Conservation (phyloP, 2,113 vertebrate species). For the Tiliqua scincoides region DNA sequence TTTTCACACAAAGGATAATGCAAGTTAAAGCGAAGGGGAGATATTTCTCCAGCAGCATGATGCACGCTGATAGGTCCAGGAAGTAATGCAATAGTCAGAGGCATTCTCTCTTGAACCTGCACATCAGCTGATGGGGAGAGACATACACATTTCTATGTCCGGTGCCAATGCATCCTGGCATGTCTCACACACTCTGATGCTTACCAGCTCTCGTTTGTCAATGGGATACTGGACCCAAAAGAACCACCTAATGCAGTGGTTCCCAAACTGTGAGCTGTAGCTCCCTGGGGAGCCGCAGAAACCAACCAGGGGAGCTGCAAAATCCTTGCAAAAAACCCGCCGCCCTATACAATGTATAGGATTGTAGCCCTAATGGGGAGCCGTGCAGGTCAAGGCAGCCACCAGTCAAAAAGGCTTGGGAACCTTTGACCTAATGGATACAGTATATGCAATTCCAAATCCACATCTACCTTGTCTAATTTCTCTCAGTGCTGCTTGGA, state of each 20-base stretch:
- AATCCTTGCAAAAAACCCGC: no score
- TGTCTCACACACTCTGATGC: background rate
- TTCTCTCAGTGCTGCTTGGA: slow-evolving; percentile 64
- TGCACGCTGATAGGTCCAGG: background rate
- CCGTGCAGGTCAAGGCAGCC: no score
- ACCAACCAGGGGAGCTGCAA: no score
- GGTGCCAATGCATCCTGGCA: slow-evolving; percentile 27
- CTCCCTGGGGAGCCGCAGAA: no score
- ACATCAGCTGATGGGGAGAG: slow-evolving; percentile 47
- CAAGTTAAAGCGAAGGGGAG: slow-evolving; percentile 11
- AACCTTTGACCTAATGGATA: no score
- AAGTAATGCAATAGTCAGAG: background rate
- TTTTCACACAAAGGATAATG: background rate
- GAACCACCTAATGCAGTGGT: no score
- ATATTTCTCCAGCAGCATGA: background rate
- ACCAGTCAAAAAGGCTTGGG: no score
- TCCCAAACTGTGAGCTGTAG: no score
- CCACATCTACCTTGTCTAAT: slow-evolving; percentile 35
- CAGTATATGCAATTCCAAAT: slow-evolving; percentile 57
- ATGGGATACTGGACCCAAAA: slow-evolving; percentile 49
- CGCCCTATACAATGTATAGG: no score
- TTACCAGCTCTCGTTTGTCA: slow-evolving; percentile 46
- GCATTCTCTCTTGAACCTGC: slow-evolving; percentile 49
- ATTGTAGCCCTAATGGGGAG: no score
- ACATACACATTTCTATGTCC: background rate